Base-by-base conservation (phyloP, 2,113 vertebrate species). In the Sinocyclocheilus maitianheensis region DNA sequence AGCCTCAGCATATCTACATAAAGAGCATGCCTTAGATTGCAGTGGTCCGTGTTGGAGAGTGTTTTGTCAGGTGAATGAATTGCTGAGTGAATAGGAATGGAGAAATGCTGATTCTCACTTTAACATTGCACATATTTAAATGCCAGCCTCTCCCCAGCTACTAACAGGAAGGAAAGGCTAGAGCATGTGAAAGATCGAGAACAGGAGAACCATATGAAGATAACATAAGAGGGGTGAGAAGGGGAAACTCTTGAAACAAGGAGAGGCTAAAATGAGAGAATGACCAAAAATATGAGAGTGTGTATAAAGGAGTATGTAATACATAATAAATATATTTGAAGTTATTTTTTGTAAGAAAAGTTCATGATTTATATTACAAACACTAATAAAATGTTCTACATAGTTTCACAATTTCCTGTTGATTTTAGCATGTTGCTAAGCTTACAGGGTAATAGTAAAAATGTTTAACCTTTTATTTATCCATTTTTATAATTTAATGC, bases 111-210 rank as follows among this genome's bases (percentile, higher is more conserved):
- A 85, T 84, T 76, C 84, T 71, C 72, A 51, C 71, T 85, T 84
- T 37, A 81, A 83, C 77, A 77, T 46, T n/a, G 48, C 48, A 83
- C 67, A 88, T 77, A 85, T 88, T 88, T 83, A 82, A 88, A 88
- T 88, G 79, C 40, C 71, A 85, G 76, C 81, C 84, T 85, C 79
- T 85, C 63, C 77, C 65, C 51, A 80, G 34, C 40, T 46, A 62
- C 8, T 53, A 75, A 26, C 51, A 83, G 58, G 26, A 48, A 22
- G 26, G 16, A 51, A 58, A 63, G 30, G 13, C 48, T 14, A 82
- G 14, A 77, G 46, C 37, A 34, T 46, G 48, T 37, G 69, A 86
- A 43, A 75, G 53, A 12, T 6, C 34, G 24, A 6, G 65, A 22
- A 76, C 22, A 30, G 24, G 26, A 80, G 30, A 87, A 55, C 1